phyloP scores from a whole-genome alignment of 2,797 vertebrate genomes.

The Naso thynnoides region DNA sequence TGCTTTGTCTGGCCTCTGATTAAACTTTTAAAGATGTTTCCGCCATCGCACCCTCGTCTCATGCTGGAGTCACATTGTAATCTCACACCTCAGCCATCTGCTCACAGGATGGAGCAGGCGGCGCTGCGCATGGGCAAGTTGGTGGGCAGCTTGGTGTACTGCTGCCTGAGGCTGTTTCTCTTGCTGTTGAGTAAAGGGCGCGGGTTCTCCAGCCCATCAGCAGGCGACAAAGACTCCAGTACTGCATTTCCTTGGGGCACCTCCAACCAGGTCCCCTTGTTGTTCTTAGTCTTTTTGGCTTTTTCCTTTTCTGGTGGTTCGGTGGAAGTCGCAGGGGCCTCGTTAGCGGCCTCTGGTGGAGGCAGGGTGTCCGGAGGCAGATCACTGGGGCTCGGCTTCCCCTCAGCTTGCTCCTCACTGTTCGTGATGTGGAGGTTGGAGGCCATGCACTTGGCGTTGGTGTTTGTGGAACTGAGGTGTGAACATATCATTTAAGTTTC shows the following conservation, averaged over 20 bases:
- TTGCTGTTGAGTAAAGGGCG: conserved; percentile 71
- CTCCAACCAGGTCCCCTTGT: conserved; percentile 73
- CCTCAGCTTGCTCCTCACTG: conserved; percentile 75
- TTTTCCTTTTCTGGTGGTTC: conserved; percentile 79
- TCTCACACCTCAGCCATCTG: background rate
- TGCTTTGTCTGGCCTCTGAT: background rate
- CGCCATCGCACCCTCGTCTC: background rate
- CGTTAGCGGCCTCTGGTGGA: conserved; percentile 67
- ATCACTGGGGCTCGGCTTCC: conserved; percentile 72
- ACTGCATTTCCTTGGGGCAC: conserved; percentile 54
- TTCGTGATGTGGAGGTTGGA: conserved; percentile 76
- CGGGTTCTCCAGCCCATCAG: conserved; percentile 68
- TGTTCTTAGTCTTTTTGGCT: conserved; percentile 81
- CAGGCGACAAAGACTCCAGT: conserved; percentile 54
- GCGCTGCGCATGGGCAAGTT: conserved; percentile 80
- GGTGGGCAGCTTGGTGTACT: conserved; percentile 77
- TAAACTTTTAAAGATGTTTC: conserved; percentile 1
- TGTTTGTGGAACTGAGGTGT: conserved; percentile 72
- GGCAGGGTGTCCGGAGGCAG: conserved; percentile 70
- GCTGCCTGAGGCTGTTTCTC: conserved; percentile 80
- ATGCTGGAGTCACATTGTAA: too few species aligned
- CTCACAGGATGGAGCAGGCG: conserved; percentile 81
- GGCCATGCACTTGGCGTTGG: conserved; percentile 74
- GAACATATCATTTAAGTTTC: conserved; percentile 12
- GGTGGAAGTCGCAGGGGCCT: conserved; percentile 40